phyloP scores from a whole-genome alignment of 2,797 vertebrate species.

The Pseudochromis fuscus region DNA sequence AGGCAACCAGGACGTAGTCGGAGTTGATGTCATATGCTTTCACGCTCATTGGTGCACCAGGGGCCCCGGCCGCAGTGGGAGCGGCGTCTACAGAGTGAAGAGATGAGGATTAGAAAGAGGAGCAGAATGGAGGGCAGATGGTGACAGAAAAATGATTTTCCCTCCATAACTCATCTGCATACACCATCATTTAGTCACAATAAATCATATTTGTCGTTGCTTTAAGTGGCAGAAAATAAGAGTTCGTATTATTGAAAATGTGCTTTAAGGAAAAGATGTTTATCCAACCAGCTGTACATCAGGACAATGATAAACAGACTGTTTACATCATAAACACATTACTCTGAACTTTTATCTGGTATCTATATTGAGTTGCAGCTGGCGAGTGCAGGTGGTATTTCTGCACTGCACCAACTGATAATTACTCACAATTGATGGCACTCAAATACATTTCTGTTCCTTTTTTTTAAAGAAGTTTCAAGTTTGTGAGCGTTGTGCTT shows the following conservation, averaged over 20 bases:
- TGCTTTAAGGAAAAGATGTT: not conserved
- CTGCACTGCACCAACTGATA: not conserved
- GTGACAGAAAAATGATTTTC: not conserved
- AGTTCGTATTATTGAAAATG: too few species aligned
- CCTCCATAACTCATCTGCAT: not conserved
- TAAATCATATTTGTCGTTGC: not conserved
- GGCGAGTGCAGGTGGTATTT: too few species aligned
- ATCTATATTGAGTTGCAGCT: too few species aligned
- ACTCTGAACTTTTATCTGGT: too few species aligned
- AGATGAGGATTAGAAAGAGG: not conserved
- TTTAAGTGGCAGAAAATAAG: not conserved
- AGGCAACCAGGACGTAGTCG: slow-evolving; percentile 94
- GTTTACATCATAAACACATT: not conserved
- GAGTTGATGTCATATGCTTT: slow-evolving; percentile 91
- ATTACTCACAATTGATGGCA: too few species aligned
- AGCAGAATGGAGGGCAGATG: not conserved
- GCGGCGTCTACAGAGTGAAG: slow-evolving; percentile 84
- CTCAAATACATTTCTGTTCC: too few species aligned
- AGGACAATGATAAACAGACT: not conserved
- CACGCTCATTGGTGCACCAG: slow-evolving; percentile 94
- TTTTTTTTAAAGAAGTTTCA: too few species aligned
- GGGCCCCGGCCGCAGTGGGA: slow-evolving; percentile 86
- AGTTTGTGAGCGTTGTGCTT: too few species aligned
- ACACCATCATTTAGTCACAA: not conserved
- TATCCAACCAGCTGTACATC: not conserved